These are phyloP conservation scores for Drosophila fulvimacula DNA, from an alignment of 2,888 invertebrate species.

Conservation along the genomic window DNA sequence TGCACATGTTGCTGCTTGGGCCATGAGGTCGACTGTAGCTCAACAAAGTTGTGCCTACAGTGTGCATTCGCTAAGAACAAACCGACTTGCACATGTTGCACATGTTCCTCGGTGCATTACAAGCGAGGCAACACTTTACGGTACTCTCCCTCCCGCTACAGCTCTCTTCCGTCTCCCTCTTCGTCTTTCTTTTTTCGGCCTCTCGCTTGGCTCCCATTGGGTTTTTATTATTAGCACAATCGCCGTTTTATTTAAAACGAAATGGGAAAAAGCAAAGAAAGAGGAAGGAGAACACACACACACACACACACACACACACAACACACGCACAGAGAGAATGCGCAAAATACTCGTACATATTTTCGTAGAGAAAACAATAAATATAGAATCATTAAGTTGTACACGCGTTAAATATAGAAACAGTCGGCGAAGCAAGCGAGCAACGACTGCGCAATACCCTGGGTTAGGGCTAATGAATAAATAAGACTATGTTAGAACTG, in stretches of 20 bases:
- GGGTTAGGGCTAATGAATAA: not conserved
- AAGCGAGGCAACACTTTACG: slow-evolving; percentile 18
- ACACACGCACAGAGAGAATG: slow-evolving; percentile 49
- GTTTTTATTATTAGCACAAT: slow-evolving; percentile 69
- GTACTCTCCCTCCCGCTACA: slow-evolving; percentile 1
- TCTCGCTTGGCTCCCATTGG: slow-evolving; percentile 35
- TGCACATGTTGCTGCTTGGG: slow-evolving; percentile 57
- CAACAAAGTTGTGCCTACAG: slow-evolving; percentile 30
- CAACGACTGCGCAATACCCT: slow-evolving; percentile 2
- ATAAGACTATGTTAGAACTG: not conserved
- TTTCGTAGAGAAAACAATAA: slow-evolving; percentile 82
- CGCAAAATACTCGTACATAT: slow-evolving; percentile 82
- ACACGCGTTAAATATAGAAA: slow-evolving; percentile 80
- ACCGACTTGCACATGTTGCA: slow-evolving; percentile 13
- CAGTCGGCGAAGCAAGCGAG: slow-evolving; percentile 21
- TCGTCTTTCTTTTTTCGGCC: slow-evolving; percentile 6
- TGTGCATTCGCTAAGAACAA: slow-evolving; percentile 23
- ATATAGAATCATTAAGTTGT: slow-evolving; percentile 83
- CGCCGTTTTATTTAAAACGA: slow-evolving; percentile 65
- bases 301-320: not conserved
- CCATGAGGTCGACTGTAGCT: slow-evolving; percentile 38
- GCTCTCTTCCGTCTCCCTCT: slow-evolving; percentile 1
- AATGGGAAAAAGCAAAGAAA: slow-evolving; percentile 19
- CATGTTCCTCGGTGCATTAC: not conserved
- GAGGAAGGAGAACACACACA: slow-evolving; percentile 1